Percentiles rank a stretch among this genome's conserved stretches.
These are phyloP conservation scores for Acyrthosiphon pisum DNA, from an alignment of 1,140 invertebrate genomes.

Conservation along the genomic window DNA sequence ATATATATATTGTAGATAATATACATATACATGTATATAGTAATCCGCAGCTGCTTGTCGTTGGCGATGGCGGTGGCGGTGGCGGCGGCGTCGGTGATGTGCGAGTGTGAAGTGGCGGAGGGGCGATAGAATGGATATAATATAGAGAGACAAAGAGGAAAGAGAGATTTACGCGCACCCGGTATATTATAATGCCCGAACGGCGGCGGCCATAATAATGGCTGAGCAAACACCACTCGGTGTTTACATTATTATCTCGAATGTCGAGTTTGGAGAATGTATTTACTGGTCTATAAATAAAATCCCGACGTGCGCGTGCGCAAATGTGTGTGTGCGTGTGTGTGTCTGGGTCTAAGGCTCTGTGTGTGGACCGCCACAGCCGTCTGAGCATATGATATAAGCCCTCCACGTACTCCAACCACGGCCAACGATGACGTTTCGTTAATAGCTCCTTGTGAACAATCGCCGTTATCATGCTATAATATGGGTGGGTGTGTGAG, in stretches of 20 bases:
- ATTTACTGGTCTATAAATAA: slow-evolving; percentile 46
- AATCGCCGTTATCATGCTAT: neutral
- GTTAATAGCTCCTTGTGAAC: slow-evolving; percentile 3
- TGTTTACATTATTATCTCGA: slow-evolving; percentile 47
- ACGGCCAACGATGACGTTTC: neutral
- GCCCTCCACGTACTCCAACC: neutral
- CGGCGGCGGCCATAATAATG: slow-evolving; percentile 25
- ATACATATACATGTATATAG: neutral
- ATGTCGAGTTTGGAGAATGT: slow-evolving; percentile 11
- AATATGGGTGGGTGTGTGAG: neutral
- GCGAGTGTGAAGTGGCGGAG: neutral
- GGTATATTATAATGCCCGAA: slow-evolving; percentile 30
- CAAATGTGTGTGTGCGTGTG: neutral
- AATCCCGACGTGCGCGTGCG: neutral
- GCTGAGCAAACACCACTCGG: slow-evolving; percentile 44
- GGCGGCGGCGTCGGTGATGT: neutral
- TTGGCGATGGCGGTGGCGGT: neutral
- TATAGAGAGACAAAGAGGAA: slow-evolving; percentile 20
- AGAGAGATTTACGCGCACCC: slow-evolving; percentile 36
- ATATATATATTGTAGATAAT: neutral
- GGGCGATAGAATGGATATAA: neutral
- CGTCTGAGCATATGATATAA: slow-evolving; percentile 10
- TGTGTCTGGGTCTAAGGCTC: neutral
- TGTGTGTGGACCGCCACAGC: neutral
- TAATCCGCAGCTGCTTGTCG: slow-evolving; percentile 11